phyloP scores from a whole-genome alignment of 1,140 invertebrate species.

The Drosophila aff. region DNA sequence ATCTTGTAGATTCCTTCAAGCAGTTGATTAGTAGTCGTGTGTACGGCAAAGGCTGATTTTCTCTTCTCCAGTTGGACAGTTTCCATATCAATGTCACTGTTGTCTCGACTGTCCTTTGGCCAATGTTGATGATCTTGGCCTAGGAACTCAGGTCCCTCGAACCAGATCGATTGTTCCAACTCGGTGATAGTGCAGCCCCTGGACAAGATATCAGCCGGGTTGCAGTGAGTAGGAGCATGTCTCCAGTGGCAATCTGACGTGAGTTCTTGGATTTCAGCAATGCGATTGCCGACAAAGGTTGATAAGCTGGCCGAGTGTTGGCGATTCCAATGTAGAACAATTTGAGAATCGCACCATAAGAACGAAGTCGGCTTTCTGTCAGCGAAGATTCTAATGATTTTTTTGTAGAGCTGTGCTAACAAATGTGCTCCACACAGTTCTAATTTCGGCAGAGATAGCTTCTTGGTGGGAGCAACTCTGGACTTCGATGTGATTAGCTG shows the following conservation, averaged over 20 bases:
- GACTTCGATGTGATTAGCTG: too few species aligned
- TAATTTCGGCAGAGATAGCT: too few species aligned
- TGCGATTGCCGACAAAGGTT: not conserved
- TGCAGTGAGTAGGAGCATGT: too few species aligned
- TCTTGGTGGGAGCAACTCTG: too few species aligned
- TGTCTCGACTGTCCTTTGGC: not conserved
- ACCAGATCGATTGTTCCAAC: not conserved
- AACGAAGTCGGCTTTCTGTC: not conserved
- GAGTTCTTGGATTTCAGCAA: not conserved
- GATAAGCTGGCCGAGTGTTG: not conserved
- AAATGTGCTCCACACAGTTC: too few species aligned
- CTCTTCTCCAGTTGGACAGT: too few species aligned
- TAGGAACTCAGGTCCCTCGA: not conserved
- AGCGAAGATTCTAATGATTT: not conserved
- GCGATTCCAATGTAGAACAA: not conserved
- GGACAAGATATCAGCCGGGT: not conserved
- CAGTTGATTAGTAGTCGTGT: too few species aligned
- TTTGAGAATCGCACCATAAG: constrained; percentile 1
- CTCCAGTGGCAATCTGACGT: not conserved
- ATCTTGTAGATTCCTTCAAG: too few species aligned
- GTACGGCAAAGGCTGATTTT: too few species aligned
- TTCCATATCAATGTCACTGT: not conserved
- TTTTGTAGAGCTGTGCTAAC: not conserved
- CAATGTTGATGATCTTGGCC: too few species aligned
- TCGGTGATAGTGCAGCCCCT: not conserved